Percentiles rank a stretch among this genome's conserved stretches.
Evolutionary conservation across 2,888 invertebrate genomes (phyloP).

Genomic region (Reticulitermes lucifugus): DNA sequence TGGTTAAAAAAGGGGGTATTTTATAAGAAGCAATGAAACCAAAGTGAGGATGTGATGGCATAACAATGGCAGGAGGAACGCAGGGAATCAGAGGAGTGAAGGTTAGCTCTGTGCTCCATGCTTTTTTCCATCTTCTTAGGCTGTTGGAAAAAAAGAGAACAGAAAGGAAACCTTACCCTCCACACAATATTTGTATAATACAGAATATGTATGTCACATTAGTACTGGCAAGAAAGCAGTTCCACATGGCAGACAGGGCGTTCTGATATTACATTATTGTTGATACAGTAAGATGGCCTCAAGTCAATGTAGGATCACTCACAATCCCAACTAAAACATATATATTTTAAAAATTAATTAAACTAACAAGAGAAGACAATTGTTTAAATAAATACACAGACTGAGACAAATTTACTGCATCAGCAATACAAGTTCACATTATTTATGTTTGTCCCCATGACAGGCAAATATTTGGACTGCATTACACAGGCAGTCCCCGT

Average conservation of each 20-base stretch:
- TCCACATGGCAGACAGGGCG: conserved; percentile 8
- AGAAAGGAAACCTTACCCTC: conserved; percentile 51
- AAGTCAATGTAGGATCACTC: too few species aligned
- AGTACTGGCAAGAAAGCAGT: conserved; percentile 9
- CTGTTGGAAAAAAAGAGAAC: conserved; percentile 66
- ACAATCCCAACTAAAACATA: not conserved
- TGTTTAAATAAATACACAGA: too few species aligned
- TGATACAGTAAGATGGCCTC: too few species aligned
- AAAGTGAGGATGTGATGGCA: conserved; percentile 20
- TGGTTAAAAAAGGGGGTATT: not conserved
- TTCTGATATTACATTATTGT: not conserved
- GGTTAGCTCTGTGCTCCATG: conserved; percentile 52
- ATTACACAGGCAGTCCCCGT: too few species aligned
- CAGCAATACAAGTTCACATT: too few species aligned
- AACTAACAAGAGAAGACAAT: too few species aligned
- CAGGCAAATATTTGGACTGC: too few species aligned
- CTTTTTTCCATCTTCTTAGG: conserved; percentile 69
- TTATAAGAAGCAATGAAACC: conserved; percentile 35
- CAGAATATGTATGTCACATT: not conserved
- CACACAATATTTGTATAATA: conserved; percentile 39
- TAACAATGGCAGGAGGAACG: conserved; percentile 29
- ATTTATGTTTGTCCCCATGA: too few species aligned
- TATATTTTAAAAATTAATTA: not conserved
- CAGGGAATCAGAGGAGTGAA: conserved; percentile 31
- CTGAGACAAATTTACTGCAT: too few species aligned